A percentile compares a stretch with the other conserved stretches of the same genome.
These are phyloP conservation scores for Drosophila multiciliata DNA, from an alignment of 2,888 invertebrate species.

Conservation along the genomic window DNA sequence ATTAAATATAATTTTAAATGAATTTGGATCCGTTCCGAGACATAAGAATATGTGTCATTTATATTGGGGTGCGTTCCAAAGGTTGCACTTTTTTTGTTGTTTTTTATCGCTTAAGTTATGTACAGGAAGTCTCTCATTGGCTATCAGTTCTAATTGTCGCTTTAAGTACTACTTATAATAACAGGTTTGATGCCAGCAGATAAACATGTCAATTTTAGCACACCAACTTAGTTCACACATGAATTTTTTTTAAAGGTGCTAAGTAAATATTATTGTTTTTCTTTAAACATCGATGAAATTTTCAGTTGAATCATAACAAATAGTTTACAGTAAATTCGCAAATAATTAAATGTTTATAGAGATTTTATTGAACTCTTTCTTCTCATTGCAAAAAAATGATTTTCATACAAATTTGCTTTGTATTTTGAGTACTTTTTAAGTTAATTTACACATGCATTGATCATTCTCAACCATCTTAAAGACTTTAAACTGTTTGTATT, in stretches of 20 bases:
- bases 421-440: background rate
- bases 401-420: background rate
- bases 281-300: background rate
- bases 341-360: background rate
- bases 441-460: background rate
- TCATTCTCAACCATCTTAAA: background rate
- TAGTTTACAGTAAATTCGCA: background rate
- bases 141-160: constrained; percentile 31
- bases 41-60: constrained; percentile 30
- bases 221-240: constrained; percentile 23
- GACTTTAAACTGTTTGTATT: background rate
- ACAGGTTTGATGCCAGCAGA: background rate
- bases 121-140: constrained; percentile 46
- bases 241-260: background rate
- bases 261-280: background rate
- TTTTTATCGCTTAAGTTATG: background rate
- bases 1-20: constrained; percentile 39
- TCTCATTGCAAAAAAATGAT: background rate
- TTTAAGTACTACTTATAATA: constrained; percentile 8
- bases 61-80: constrained; percentile 44
- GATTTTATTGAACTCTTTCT: background rate
- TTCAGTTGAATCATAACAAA: background rate
- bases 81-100: constrained; percentile 17
- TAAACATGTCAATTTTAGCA: background rate
- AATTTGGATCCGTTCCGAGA: constrained; percentile 22